phyloP scores from a whole-genome alignment of 2,888 invertebrate species.

The Allacma fusca region DNA sequence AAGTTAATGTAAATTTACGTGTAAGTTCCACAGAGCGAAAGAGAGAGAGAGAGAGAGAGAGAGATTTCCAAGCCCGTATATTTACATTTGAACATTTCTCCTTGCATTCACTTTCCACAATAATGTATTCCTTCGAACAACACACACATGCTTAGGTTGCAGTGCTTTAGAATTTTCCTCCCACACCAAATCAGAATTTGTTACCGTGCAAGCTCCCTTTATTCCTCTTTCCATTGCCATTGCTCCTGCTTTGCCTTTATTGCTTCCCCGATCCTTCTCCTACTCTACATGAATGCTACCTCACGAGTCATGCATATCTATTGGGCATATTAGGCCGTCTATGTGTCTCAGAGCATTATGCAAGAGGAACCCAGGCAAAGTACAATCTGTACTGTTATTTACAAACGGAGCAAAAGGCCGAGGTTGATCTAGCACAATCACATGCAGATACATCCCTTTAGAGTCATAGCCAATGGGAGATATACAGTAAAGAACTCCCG shows the following conservation, averaged over 20 bases:
- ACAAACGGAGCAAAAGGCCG: too few species aligned
- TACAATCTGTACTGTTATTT: background rate
- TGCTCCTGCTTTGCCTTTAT: background rate
- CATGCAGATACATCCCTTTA: too few species aligned
- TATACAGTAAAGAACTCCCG: background rate
- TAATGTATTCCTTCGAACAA: background rate
- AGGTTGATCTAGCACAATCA: too few species aligned
- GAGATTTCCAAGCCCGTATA: background rate
- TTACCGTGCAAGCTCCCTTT: conserved; percentile 26
- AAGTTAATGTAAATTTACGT: conserved; percentile 1
- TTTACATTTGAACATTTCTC: background rate
- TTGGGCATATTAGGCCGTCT: too few species aligned
- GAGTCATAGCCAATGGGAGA: too few species aligned
- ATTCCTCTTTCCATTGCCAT: background rate
- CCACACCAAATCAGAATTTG: conserved; percentile 39
- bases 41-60: background rate
- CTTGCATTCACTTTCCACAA: conserved; percentile 10
- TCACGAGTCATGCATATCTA: background rate
- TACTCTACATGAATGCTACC: background rate
- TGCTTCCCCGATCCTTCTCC: background rate
- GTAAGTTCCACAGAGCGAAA: too few species aligned
- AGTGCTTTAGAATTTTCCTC: conserved; percentile 1
- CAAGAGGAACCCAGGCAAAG: too few species aligned
- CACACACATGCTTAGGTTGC: background rate
- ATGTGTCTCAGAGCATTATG: too few species aligned